These are phyloP conservation scores for Adrianichthys oophorus DNA, from an alignment of 2,797 vertebrate genomes.

Conservation along the genomic window DNA sequence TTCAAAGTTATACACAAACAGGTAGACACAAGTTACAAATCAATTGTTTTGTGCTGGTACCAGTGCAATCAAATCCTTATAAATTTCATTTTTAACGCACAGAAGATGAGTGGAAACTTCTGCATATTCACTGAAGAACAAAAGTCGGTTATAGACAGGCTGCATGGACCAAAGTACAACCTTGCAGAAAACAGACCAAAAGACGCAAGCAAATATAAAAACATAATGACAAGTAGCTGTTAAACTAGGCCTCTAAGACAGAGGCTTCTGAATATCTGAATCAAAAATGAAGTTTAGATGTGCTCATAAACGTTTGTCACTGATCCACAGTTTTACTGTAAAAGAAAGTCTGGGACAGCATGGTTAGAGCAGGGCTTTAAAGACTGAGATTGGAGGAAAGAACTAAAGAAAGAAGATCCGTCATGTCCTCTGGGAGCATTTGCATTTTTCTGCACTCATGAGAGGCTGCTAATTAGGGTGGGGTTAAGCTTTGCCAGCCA, in stretches of 20 bases:
- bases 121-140: constrained; percentile 10
- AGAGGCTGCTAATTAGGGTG: constrained; percentile 59
- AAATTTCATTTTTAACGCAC: constrained; percentile 41
- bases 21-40: too few species aligned
- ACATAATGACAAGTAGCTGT: constrained; percentile 8
- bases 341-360: constrained; percentile 16
- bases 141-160: too few species aligned
- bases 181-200: not conserved
- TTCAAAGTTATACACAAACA: too few species aligned
- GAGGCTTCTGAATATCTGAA: not conserved
- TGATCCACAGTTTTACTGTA: not conserved
- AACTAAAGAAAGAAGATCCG: constrained; percentile 43
- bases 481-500: constrained; percentile 47
- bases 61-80: constrained; percentile 32
- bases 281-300: constrained; percentile 3
- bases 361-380: constrained; percentile 44
- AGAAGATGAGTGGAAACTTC: constrained; percentile 51
- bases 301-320: not conserved
- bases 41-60: constrained; percentile 13
- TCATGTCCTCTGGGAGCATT: constrained; percentile 14
- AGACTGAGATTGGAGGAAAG: constrained; percentile 65
- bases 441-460: constrained; percentile 47
- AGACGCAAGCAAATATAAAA: not conserved
- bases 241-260: constrained; percentile 2
- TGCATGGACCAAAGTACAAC: too few species aligned